phyloP scores from a whole-genome alignment of 2,113 vertebrate genomes.

The Callocephalon fimbriatum region DNA sequence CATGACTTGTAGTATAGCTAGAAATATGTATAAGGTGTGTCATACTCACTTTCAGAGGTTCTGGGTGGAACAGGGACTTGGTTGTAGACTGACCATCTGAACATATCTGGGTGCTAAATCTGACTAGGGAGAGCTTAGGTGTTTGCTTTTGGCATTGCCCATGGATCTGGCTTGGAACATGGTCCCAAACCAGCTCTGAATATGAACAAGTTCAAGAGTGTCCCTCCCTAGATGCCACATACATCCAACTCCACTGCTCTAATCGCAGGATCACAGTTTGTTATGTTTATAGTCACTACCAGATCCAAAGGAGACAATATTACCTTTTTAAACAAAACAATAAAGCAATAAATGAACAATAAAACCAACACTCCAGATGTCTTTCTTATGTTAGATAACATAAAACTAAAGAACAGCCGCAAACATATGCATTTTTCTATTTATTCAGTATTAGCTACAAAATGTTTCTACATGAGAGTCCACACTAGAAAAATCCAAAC shows the following conservation, averaged over 20 bases:
- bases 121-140: not conserved
- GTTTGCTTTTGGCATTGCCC: fast-evolving
- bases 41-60: not conserved
- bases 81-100: not conserved
- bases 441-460: slow-evolving; percentile 17
- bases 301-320: slow-evolving; percentile 32
- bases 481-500: not conserved
- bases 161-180: fast-evolving
- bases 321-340: slow-evolving; percentile 62
- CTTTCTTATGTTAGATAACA: slow-evolving; percentile 36
- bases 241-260: not conserved
- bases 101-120: not conserved
- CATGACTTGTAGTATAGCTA: not conserved
- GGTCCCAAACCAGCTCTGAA: not conserved
- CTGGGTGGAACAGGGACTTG: not conserved
- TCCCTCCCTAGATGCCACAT: not conserved
- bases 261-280: not conserved
- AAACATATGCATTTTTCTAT: not conserved
- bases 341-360: slow-evolving; percentile 58
- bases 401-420: not conserved
- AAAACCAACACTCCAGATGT: slow-evolving; percentile 51
- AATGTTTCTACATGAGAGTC: not conserved
- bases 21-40: not conserved
- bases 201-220: not conserved
- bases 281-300: not conserved